Evolutionary conservation across 2,888 invertebrate species (phyloP).

Genomic region (Xanthia icteritia): DNA sequence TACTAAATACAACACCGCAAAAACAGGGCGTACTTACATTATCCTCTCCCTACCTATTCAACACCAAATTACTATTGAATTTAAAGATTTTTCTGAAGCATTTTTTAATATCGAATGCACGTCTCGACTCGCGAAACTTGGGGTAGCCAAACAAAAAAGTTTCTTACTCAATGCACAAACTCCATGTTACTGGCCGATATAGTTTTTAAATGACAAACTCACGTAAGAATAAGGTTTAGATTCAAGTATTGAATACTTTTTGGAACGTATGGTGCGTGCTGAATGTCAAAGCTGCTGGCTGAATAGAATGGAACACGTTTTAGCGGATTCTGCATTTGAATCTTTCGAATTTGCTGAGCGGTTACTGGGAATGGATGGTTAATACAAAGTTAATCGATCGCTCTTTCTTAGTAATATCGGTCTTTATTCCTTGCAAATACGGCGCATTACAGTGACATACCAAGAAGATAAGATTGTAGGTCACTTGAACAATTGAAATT

Average conservation of each 20-base stretch:
- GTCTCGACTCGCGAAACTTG: conserved; percentile 78
- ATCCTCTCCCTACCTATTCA: conserved; percentile 85
- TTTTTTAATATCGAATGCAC: conserved; percentile 85
- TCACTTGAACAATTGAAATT: conserved; percentile 40
- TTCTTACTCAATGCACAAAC: conserved; percentile 70
- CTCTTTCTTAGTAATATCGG: conserved; percentile 26
- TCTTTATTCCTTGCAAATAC: conserved; percentile 48
- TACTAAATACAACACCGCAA: conserved; percentile 89
- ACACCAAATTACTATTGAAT: conserved; percentile 89
- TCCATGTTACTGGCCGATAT: conserved; percentile 63
- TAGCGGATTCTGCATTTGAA: conserved; percentile 78
- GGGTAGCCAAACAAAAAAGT: conserved; percentile 76
- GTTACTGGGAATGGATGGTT: conserved; percentile 64
- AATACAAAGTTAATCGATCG: conserved; percentile 39
- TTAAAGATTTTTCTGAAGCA: conserved; percentile 87
- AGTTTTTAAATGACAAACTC: conserved; percentile 74
- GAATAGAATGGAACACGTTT: conserved; percentile 85
- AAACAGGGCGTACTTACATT: conserved; percentile 87
- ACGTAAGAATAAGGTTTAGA: conserved; percentile 82
- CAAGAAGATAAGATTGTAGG: conserved; percentile 25
- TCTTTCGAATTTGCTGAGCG: conserved; percentile 70
- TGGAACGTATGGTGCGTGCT: conserved; percentile 74
- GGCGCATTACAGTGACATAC: conserved; percentile 19
- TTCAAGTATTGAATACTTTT: conserved; percentile 73
- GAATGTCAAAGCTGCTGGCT: conserved; percentile 78